Percentiles rank a stretch among this genome's conserved stretches.
These are phyloP conservation scores for Drosophila borborema DNA, from an alignment of 2,888 invertebrate genomes.

Conservation along the genomic window DNA sequence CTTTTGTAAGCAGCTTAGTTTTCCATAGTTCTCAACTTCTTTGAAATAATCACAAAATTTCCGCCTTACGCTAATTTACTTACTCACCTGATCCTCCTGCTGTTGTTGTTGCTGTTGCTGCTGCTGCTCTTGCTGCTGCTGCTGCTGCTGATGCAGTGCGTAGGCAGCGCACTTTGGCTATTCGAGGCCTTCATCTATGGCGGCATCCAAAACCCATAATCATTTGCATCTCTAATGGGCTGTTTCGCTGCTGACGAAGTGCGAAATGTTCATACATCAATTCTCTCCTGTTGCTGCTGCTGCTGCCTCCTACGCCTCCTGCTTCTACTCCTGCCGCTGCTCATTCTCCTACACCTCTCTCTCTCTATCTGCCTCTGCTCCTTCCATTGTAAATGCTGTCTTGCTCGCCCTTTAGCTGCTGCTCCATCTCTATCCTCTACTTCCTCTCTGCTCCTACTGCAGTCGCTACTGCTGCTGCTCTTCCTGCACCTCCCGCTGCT, in stretches of 20 bases:
- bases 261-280: slow-evolving; percentile 69
- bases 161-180: not conserved
- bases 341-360: too few species aligned
- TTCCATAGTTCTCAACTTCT: not conserved
- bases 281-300: not conserved
- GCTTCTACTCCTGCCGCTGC: not conserved
- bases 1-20: not conserved
- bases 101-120: slow-evolving; percentile 28
- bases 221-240: slow-evolving; percentile 77
- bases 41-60: not conserved
- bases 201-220: slow-evolving; percentile 70
- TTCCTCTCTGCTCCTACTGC: not conserved
- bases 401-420: not conserved
- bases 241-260: slow-evolving; percentile 36
- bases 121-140: slow-evolving; percentile 23
- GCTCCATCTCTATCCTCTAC: not conserved
- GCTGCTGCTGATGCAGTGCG: slow-evolving; percentile 27
- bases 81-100: slow-evolving; percentile 30
- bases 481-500: not conserved
- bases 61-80: not conserved
- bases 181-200: slow-evolving; percentile 16
- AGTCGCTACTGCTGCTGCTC: not conserved
- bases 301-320: not conserved
- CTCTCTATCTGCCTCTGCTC: not conserved
- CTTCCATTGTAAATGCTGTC: not conserved